Evolutionary conservation across 2,888 invertebrate genomes (phyloP).

Genomic region (Pandemis heparana): DNA sequence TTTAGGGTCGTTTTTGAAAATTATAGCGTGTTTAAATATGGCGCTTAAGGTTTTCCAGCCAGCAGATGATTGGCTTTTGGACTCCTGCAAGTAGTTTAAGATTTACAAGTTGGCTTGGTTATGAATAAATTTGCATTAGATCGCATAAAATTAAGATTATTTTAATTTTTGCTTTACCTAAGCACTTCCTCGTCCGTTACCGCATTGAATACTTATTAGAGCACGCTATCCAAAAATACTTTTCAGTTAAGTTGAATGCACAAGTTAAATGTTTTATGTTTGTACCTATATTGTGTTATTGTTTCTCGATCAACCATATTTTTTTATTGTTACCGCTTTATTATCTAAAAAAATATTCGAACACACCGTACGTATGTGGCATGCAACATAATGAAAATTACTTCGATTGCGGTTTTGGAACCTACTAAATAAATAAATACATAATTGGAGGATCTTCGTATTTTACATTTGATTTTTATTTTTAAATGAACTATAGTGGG

Average conservation of each 20-base stretch:
- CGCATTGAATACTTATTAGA: background rate
- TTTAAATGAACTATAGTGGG: too few species aligned
- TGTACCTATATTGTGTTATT: too few species aligned
- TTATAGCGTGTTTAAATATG: slow-evolving; percentile 74
- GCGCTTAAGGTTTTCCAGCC: slow-evolving; percentile 77
- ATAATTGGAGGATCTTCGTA: too few species aligned
- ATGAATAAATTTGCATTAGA: background rate
- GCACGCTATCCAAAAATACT: background rate
- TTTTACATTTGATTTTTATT: too few species aligned
- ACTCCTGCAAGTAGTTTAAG: slow-evolving; percentile 58
- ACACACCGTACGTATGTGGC: too few species aligned
- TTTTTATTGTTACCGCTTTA: background rate
- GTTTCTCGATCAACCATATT: background rate
- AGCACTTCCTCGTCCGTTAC: slow-evolving; percentile 11
- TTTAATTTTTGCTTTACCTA: background rate
- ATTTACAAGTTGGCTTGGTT: background rate
- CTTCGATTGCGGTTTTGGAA: too few species aligned
- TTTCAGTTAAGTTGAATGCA: background rate
- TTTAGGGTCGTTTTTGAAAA: slow-evolving; percentile 67
- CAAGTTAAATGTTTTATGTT: background rate
- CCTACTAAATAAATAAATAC: too few species aligned
- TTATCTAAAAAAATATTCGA: too few species aligned
- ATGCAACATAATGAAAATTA: too few species aligned
- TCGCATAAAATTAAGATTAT: background rate
- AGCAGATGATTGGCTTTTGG: slow-evolving; percentile 65